Evolutionary conservation across 2,888 invertebrate species (phyloP), one percentile per base, ranked within the genome.

Genomic region (Acronicta leporina): DNA sequence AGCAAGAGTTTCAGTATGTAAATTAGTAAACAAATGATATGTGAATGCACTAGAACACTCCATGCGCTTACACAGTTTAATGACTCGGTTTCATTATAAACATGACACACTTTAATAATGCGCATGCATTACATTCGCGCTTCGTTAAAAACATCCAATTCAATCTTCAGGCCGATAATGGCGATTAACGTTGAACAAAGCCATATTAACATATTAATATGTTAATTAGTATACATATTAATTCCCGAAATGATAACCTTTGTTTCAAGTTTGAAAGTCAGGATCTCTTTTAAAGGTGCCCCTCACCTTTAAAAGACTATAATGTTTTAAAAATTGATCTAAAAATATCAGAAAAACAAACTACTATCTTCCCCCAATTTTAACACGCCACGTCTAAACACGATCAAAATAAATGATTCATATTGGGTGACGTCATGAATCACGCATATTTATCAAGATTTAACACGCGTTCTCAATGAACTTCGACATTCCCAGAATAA

Each of bases 41-140:
- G 11, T 54, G 38, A 38, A 38, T 27, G 16, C 43, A 30, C 70
- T 49, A 53, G 52, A 69, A 67, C 46, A 67, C 52, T 53, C 45
- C 25, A 63, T 46, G 64, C 48, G 44, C 33, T 15, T 2, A 25
- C 46, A 38, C 52, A 50, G 46, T 52, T 67, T 48, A 58, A 57
- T 57, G 58, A 62, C 55, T 46, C 9, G 30, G 50, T 68, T 60
- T 73, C 73, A 68, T 73, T 60, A 73, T 52, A 42, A 58, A 68
- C 48, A 33, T 61, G 73, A 61, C 73, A 72, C 46, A 60, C 38
- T 68, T 68, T 47, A 44, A 44, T 42, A 47, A 45, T 52, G 42
- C 41, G 35, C 48, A 50, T 15, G 44, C 25, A 43, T 51, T 16
- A 49, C 25, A 57, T 50, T 63, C 44, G n/a, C 33, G 52, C 20